A percentile compares a stretch with the other conserved stretches of the same genome.
Conservation (phyloP, 1,140 invertebrate genomes). For the Acyrthosiphon pisum region DNA sequence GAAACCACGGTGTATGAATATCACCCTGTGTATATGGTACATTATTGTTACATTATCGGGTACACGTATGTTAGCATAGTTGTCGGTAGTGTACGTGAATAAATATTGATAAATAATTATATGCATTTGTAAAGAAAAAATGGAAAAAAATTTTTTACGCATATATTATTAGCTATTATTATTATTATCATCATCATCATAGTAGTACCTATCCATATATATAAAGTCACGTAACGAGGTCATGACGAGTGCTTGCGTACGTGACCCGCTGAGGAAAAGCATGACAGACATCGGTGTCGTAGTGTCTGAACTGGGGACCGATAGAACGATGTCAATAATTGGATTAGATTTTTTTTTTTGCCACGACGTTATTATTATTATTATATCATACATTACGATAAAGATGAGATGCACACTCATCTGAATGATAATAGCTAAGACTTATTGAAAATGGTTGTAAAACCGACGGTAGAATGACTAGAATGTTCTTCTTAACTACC, state of each 20-base stretch:
- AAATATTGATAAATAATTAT: neutral
- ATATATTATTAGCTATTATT: neutral
- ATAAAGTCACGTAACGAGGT: constrained; percentile 5
- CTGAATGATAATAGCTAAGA: neutral
- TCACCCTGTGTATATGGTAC: neutral
- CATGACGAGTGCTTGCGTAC: neutral
- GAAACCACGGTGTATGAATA: neutral
- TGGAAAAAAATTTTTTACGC: neutral
- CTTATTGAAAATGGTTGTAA: neutral
- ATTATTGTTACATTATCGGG: neutral
- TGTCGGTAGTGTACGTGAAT: neutral
- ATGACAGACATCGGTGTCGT: neutral
- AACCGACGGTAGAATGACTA: neutral
- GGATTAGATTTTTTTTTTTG: neutral
- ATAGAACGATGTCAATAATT: neutral
- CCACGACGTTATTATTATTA: neutral
- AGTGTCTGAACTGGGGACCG: neutral
- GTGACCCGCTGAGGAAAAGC: neutral
- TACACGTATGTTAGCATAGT: too few relatives aligned
- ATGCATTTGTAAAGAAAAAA: neutral
- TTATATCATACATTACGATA: neutral
- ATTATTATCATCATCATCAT: neutral
- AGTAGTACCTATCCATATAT: neutral
- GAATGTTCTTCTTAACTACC: neutral
- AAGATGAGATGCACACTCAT: neutral